These are phyloP conservation scores for Coryphaenoides rupestris DNA, from an alignment of 2,113 vertebrate genomes.

Conservation along the genomic window DNA sequence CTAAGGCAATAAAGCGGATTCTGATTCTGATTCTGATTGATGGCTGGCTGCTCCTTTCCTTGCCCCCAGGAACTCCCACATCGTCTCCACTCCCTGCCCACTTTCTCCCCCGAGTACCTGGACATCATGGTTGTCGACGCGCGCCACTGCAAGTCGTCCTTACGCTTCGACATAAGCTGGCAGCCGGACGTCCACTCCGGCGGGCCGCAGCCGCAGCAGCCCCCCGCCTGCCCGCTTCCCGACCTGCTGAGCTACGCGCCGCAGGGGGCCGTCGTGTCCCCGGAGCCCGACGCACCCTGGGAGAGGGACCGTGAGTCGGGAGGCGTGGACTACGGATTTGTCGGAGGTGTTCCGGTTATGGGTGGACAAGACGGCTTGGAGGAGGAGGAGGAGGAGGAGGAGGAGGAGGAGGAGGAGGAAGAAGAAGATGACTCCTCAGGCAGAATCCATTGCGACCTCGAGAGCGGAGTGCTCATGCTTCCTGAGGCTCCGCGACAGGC, in stretches of 20 bases:
- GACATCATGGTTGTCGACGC: neutral
- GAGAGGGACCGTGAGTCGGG: neutral
- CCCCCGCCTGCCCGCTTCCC: neutral
- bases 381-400: neutral
- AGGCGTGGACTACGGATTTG: slow-evolving; percentile 30
- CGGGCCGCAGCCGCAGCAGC: rapidly evolving
- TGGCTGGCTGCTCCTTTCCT: no score
- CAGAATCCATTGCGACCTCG: slow-evolving; percentile 3
- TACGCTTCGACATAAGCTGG: neutral
- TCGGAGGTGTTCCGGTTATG: neutral
- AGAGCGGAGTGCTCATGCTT: neutral
- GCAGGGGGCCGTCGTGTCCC: neutral
- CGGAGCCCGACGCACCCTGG: neutral
- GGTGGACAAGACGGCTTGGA: neutral
- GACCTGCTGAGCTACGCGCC: slow-evolving; percentile 8
- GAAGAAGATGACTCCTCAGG: neutral
- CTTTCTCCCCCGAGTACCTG: neutral
- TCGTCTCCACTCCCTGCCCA: neutral
- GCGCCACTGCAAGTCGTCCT: neutral
- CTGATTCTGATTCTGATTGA: no score
- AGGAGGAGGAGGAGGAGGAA: neutral
- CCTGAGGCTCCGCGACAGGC: neutral
- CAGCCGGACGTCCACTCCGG: neutral
- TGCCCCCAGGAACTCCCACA: slow-evolving; percentile 10
- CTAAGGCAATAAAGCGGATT: no score